Percentiles rank a stretch among this genome's conserved stretches.
Evolutionary conservation across 2,797 vertebrate species (phyloP).

Genomic region (Scolopax rusticola): DNA sequence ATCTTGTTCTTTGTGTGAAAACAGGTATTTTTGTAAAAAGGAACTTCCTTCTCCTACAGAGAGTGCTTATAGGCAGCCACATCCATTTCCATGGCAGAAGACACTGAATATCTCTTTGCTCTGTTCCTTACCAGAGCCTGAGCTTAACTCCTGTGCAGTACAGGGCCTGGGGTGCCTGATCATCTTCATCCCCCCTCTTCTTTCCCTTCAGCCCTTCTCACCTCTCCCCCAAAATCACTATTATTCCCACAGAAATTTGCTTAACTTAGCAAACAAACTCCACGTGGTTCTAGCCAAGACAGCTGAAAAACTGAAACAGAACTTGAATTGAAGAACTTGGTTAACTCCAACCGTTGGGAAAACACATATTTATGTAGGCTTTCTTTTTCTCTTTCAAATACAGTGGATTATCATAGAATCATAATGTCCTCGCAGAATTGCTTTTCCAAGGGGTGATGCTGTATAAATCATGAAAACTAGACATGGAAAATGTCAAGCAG

Average conservation of each 20-base stretch:
- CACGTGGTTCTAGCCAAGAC: background rate
- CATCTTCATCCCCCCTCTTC: background rate
- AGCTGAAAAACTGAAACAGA: background rate
- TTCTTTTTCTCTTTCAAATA: background rate
- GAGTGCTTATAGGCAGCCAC: background rate
- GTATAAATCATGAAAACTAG: constrained; percentile 59
- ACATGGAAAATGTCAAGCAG: constrained; percentile 16
- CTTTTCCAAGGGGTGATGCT: constrained; percentile 23
- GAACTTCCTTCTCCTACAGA: background rate
- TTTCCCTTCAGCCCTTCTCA: background rate
- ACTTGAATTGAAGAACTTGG: background rate
- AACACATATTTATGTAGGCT: background rate
- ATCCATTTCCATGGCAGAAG: background rate
- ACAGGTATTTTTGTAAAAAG: background rate
- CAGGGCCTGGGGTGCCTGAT: too few relatives aligned
- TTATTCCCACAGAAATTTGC: background rate
- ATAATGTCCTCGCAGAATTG: constrained; percentile 10
- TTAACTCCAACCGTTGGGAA: background rate
- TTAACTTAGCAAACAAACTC: background rate
- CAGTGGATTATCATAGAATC: constrained; percentile 14
- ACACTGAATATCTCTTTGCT: background rate
- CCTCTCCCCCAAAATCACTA: background rate
- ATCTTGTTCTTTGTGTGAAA: background rate
- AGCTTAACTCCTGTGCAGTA: background rate
- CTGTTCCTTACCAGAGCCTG: background rate